Base-by-base conservation (phyloP, 1,140 invertebrate species). In the Anthonomus grandis region DNA sequence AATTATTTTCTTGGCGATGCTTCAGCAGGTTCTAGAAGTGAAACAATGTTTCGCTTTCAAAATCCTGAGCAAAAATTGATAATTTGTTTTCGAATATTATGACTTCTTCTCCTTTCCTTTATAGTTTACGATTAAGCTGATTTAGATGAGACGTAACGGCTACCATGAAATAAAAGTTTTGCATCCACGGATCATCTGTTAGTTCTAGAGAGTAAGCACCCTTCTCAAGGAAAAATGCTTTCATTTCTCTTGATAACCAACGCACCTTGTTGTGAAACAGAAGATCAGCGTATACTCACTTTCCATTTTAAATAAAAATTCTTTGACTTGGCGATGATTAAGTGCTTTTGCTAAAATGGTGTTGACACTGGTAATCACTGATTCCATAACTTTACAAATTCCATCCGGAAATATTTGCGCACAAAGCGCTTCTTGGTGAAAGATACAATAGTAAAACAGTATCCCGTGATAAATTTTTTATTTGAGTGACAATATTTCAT, bases 151-250 rank as follows among this genome's bases (percentile, higher is more conserved):
- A 24, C 61, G 62, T 67, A 49, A 68, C 50, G 59, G 69, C 61
- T 48, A 69, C 64, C 58, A 67, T 60, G 52, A 70, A 62, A 57
- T 65, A 60, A 51, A 68, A 63, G 60, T 69, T 69, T 67, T 68
- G 65, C 41, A 69, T 48, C 62, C 63, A 69, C 54, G 64, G 59
- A 49, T 70, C 60, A 49, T 69, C 47, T 50, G 47, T 50, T 53
- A 69, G 60, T 66, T 71, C 62, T 37, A 61, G 57, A 53, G 63
- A 59, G 57, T 57, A 48, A 67, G 65, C 19, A 18, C 23, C 45
- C 15, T 24, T 47, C 12, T 47, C 18, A 4, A 5, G 4, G 10
- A 47, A 15, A 17, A 47, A 47, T 47, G 15, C 4, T 47, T 47
- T 15, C 13, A 50, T 50, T 4, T 36, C 58, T 60, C 45, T 62